These are phyloP conservation scores for Trematomus bernacchii DNA, from an alignment of 2,797 vertebrate genomes.

Conservation along the genomic window DNA sequence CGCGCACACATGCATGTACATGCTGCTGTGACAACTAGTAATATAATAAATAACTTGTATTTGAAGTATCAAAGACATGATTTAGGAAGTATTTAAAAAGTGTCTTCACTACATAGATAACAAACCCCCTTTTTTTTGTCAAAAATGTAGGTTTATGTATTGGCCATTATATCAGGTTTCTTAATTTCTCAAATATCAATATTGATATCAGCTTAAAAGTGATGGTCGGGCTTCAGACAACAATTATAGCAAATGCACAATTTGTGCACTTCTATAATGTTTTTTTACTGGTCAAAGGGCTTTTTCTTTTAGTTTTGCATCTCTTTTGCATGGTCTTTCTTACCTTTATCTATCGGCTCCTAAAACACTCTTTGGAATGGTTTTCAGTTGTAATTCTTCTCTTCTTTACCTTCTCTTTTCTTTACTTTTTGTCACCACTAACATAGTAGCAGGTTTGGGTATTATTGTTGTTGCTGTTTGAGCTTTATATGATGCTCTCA, in stretches of 20 bases:
- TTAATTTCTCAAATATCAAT: too few relatives aligned
- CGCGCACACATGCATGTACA: conserved; percentile 28
- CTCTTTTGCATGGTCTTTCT: conserved; percentile 43
- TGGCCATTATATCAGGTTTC: too few relatives aligned
- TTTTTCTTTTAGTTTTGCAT: conserved; percentile 23
- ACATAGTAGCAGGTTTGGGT: conserved; percentile 9
- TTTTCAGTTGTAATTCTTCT: not conserved
- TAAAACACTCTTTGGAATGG: not conserved
- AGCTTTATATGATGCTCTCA: conserved; percentile 59
- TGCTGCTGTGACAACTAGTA: conserved; percentile 4
- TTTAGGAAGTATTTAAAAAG: not conserved
- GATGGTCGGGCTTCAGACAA: too few relatives aligned
- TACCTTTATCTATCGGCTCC: not conserved
- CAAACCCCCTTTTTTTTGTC: not conserved
- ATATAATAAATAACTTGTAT: not conserved
- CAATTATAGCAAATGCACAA: not conserved
- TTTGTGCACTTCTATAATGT: not conserved
- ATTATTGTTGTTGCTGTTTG: conserved; percentile 42
- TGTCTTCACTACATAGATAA: not conserved
- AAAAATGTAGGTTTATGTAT: not conserved
- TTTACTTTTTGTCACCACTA: not conserved
- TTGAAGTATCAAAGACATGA: not conserved
- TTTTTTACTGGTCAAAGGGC: not conserved
- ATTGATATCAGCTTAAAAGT: not conserved
- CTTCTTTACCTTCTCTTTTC: not conserved